Conservation (phyloP, 2,888 invertebrate species). For the Asteroscopus sphinx region DNA sequence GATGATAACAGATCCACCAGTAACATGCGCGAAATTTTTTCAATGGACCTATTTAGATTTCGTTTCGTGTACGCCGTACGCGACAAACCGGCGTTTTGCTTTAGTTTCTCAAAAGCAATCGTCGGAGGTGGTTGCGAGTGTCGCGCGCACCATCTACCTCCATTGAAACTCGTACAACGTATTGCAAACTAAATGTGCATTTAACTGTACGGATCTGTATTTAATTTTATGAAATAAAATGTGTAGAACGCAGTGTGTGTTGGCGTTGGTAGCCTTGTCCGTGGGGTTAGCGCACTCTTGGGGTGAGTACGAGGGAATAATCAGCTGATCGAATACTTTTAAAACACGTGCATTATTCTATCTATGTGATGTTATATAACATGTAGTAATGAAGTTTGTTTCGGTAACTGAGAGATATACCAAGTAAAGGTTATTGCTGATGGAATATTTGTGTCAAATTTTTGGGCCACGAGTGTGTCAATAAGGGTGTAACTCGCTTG, state of each 20-base stretch:
- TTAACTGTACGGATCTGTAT: slow-evolving; percentile 69
- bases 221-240: slow-evolving; percentile 87
- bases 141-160: slow-evolving; percentile 75
- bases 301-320: slow-evolving; percentile 80
- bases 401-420: slow-evolving; percentile 23
- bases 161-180: slow-evolving; percentile 78
- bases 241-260: slow-evolving; percentile 77
- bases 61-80: slow-evolving; percentile 65
- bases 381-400: slow-evolving; percentile 26
- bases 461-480: slow-evolving; percentile 66
- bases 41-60: slow-evolving; percentile 79
- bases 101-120: slow-evolving; percentile 58
- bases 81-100: slow-evolving; percentile 60
- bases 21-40: slow-evolving; percentile 76
- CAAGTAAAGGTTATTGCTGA: slow-evolving; percentile 29
- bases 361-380: slow-evolving; percentile 77
- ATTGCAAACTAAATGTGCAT: slow-evolving; percentile 76
- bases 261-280: slow-evolving; percentile 72
- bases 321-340: slow-evolving; percentile 80
- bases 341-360: slow-evolving; percentile 77
- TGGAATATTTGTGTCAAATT: slow-evolving; percentile 38
- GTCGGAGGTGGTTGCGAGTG: slow-evolving; percentile 70
- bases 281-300: slow-evolving; percentile 75
- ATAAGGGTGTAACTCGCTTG: slow-evolving; percentile 87
- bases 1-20: slow-evolving; percentile 70